A percentile compares a stretch with the other conserved stretches of the same genome.
phyloP scores from a whole-genome alignment of 2,888 invertebrate species.

The Eremobia ochroleuca region DNA sequence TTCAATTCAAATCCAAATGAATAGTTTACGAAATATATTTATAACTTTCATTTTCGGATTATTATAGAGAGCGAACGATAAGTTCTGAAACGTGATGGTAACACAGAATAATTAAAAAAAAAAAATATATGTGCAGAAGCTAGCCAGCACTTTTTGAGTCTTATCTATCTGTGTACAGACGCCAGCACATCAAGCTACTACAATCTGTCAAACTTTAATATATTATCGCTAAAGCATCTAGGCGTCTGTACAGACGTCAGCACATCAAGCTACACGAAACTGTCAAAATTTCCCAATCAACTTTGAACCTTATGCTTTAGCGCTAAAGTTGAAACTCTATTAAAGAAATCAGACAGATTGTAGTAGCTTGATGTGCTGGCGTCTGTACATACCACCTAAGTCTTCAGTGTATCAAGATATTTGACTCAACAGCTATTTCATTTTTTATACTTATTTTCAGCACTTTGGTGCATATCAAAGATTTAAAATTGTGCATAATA shows the following conservation, averaged over 20 bases:
- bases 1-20: conserved; percentile 51
- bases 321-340: no score
- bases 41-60: conserved; percentile 49
- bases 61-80: conserved; percentile 28
- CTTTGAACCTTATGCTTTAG: no score
- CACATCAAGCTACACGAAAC: no score
- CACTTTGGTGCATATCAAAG: background rate
- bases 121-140: no score
- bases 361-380: no score
- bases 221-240: no score
- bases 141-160: background rate
- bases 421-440: background rate
- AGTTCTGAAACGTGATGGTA: conserved; percentile 15
- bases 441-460: background rate
- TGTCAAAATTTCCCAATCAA: no score
- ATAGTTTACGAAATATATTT: conserved; percentile 51
- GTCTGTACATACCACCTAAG: no score
- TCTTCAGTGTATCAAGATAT: background rate
- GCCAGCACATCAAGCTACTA: no score
- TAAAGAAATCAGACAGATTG: no score
- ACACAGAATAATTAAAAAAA: background rate
- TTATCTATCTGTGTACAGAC: background rate
- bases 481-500: background rate
- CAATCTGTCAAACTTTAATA: no score
- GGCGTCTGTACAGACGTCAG: no score